These are phyloP conservation scores for rat (Rattus norvegicus) DNA, from an alignment of 2,113 vertebrate species.

Conservation along the genomic window DNA sequence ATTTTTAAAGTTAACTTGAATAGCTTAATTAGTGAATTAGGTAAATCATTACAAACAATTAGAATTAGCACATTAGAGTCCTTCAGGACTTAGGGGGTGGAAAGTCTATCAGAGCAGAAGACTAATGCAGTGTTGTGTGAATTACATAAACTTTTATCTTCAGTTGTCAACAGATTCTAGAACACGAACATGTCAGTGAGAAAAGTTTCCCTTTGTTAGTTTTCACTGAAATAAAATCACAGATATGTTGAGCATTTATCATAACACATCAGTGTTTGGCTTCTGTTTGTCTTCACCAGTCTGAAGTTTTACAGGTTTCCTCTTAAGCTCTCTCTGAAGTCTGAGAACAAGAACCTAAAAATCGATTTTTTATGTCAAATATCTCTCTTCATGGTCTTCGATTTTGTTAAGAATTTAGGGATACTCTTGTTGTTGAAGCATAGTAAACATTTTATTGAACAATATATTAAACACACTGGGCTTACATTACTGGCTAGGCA, in stretches of 20 bases:
- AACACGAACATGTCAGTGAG: background rate
- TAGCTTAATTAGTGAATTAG: constrained; percentile 7
- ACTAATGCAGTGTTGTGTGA: background rate
- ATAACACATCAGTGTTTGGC: background rate
- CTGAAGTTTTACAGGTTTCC: too few relatives aligned
- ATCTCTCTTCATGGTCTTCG: background rate
- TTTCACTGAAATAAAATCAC: background rate
- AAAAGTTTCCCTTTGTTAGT: background rate
- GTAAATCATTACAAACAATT: constrained; percentile 21
- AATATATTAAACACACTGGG: background rate
- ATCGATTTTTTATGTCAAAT: background rate
- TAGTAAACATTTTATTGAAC: constrained; percentile 28
- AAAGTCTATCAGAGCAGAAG: background rate
- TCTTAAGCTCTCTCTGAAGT: background rate
- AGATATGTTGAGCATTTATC: background rate
- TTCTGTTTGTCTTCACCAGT: background rate
- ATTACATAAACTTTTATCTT: background rate
- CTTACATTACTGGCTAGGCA: background rate
- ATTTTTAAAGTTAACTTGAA: constrained; percentile 15
- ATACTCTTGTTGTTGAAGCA: constrained; percentile 8
- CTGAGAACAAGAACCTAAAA: background rate
- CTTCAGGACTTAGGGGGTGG: background rate
- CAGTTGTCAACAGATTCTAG: background rate
- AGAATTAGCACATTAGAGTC: background rate
- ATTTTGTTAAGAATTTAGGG: background rate